Base-by-base conservation (phyloP, 2,888 invertebrate genomes). In the Drosophila mettleri region DNA sequence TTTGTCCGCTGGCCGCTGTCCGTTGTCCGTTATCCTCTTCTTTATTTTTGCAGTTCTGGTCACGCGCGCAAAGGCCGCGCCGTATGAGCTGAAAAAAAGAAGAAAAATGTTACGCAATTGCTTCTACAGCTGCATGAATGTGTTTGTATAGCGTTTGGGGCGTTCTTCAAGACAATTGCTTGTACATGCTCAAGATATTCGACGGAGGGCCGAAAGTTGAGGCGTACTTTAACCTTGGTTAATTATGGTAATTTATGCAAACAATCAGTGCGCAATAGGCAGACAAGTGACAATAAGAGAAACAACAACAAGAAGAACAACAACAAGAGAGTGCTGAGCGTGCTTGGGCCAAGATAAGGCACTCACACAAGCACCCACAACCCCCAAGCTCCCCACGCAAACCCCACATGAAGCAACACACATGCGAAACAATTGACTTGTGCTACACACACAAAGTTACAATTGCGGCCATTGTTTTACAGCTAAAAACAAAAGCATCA, bases 181-280 rank as follows among this genome's bases (percentile, higher is more conserved):
- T 62, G 58, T 71, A 54, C 53, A 48, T 54, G 24, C 9, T 31
- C 9, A 22, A 62, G 57, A 59, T 51, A 39, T 70, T 55, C 38
- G 27, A 34, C 39, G 18, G 27, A 12, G 38, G 14, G 27, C 31
- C 18, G n/a, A 27, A 18, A 38, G 16, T 33, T n/a, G 22, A 34
- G 22, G 43, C 48, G 38, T 39, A 58, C 64, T 39, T 74, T 62
- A 72, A 74, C 74, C 69, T 69, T 70, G 88, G 75, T 83, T 86
- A 83, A 83, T 88, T 83, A 88, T 88, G 86, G 69, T 86, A 83
- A 83, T 88, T 88, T 83, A 83, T 83, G 81, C 86, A 78, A 88
- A 88, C 88, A 83, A 83, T 83, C 88, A 78, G 86, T 70, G 69
- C 68, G 78, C 80, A 82, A 82, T 82, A 79, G 81, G 81, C 88